These are phyloP conservation scores for Hiodon alosoides DNA, from an alignment of 2,113 vertebrate species.

Conservation along the genomic window DNA sequence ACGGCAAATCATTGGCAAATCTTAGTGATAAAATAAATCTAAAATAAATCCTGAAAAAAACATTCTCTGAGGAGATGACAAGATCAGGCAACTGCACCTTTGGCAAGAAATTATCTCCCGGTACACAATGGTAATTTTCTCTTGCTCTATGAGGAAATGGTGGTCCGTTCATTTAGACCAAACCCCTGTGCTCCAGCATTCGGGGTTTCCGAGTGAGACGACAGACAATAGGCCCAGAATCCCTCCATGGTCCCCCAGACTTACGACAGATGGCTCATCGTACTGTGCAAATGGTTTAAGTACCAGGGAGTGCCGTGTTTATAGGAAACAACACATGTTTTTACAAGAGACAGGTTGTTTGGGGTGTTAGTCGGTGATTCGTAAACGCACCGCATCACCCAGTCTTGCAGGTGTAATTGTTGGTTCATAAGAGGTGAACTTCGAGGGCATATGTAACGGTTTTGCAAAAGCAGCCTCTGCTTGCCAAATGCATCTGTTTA, in stretches of 20 bases:
- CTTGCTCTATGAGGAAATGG: neutral
- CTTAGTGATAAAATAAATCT: no score
- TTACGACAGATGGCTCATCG: slow-evolving; percentile 4
- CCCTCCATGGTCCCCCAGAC: neutral
- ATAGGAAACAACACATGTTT: neutral
- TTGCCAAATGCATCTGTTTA: neutral
- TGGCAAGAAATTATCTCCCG: neutral
- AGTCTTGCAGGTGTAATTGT: neutral
- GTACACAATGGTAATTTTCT: slow-evolving; percentile 10
- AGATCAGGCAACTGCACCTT: neutral
- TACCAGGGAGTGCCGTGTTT: neutral
- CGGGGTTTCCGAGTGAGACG: neutral
- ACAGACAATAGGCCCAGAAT: no score
- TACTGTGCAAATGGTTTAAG: neutral
- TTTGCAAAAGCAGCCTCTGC: neutral
- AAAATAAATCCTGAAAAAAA: no score
- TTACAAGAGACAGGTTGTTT: neutral
- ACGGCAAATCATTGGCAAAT: slow-evolving; percentile 1
- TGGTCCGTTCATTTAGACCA: slow-evolving; percentile 3
- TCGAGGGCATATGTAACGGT: neutral
- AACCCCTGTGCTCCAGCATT: neutral
- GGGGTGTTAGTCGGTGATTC: neutral
- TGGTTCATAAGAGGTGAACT: neutral
- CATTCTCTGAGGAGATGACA: no score
- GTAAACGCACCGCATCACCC: neutral